Evolutionary conservation across 2,888 invertebrate genomes (phyloP).

Genomic region (Capitulum mitella): DNA sequence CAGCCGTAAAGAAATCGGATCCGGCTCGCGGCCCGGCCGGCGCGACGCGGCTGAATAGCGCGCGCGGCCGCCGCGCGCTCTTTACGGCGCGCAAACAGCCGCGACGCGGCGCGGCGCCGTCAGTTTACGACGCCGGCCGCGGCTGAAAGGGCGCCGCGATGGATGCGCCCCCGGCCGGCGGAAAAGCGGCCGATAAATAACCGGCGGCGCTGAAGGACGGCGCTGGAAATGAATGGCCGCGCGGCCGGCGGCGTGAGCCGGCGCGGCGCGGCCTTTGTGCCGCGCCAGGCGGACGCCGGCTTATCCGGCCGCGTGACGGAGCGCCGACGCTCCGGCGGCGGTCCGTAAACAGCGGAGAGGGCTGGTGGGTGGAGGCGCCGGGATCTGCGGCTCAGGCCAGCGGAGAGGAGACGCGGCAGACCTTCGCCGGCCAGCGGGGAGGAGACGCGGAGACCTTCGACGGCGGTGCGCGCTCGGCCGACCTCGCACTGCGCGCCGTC

Average conservation of each 20-base stretch:
- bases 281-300: neutral
- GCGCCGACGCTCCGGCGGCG: neutral
- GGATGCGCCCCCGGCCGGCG: neutral
- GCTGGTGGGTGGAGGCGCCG: neutral
- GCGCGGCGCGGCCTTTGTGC: neutral
- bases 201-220: neutral
- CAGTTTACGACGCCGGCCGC: neutral
- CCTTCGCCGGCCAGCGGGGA: neutral
- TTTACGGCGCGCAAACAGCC: neutral
- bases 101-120: no score
- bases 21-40: neutral
- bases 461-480: neutral
- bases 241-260: neutral
- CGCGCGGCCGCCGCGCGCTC: neutral
- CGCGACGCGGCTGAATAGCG: neutral
- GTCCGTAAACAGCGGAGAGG: neutral
- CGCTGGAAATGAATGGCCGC: neutral
- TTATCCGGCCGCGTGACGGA: neutral
- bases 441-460: neutral
- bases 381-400: neutral
- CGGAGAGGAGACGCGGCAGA: neutral
- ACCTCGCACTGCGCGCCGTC: neutral
- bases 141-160: conserved; percentile 18
- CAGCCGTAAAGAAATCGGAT: conserved; percentile 5
- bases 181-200: neutral